phyloP scores from a whole-genome alignment of 2,113 vertebrate species.

The Dunckerocampus dactyliophorus region DNA sequence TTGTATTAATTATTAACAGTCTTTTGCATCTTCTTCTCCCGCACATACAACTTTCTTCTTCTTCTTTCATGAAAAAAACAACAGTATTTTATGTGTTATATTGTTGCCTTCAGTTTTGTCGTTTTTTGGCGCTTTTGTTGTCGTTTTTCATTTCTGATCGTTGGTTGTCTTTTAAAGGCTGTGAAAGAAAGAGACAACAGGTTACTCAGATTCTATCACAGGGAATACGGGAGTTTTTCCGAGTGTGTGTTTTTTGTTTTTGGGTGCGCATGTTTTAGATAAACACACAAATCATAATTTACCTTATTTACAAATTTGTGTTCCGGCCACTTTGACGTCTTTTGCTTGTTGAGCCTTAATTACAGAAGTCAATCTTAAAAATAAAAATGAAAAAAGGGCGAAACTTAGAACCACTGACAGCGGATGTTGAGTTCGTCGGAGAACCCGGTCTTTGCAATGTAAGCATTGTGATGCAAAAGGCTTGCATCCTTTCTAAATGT shows the following conservation, averaged over 20 bases:
- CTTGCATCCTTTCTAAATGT: background rate
- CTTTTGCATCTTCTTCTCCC: constrained; percentile 17
- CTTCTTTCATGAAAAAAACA: constrained; percentile 26
- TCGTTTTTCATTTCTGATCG: constrained; percentile 22
- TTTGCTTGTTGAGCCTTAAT: constrained; percentile 74
- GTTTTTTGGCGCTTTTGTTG: constrained; percentile 16
- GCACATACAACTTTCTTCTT: constrained; percentile 14
- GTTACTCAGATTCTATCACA: constrained; percentile 41
- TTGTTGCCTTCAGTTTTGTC: constrained; percentile 36
- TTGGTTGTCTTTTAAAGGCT: constrained; percentile 51
- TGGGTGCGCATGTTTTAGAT: constrained; percentile 47
- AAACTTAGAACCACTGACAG: constrained; percentile 44
- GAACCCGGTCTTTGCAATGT: background rate
- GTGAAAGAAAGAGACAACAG: constrained; percentile 49
- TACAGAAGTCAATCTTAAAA: constrained; percentile 59
- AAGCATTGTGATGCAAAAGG: too few relatives aligned
- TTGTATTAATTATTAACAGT: constrained; percentile 42
- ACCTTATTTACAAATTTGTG: constrained; percentile 56
- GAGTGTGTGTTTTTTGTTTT: constrained; percentile 31
- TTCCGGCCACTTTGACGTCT: constrained; percentile 69
- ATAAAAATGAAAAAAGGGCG: constrained; percentile 8
- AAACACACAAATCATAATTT: constrained; percentile 51
- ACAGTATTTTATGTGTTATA: constrained; percentile 66
- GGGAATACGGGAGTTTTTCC: constrained; percentile 55
- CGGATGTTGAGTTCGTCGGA: background rate